Evolutionary conservation across 2,113 vertebrate genomes (phyloP).

Genomic region (Phodopus roborovskii): DNA sequence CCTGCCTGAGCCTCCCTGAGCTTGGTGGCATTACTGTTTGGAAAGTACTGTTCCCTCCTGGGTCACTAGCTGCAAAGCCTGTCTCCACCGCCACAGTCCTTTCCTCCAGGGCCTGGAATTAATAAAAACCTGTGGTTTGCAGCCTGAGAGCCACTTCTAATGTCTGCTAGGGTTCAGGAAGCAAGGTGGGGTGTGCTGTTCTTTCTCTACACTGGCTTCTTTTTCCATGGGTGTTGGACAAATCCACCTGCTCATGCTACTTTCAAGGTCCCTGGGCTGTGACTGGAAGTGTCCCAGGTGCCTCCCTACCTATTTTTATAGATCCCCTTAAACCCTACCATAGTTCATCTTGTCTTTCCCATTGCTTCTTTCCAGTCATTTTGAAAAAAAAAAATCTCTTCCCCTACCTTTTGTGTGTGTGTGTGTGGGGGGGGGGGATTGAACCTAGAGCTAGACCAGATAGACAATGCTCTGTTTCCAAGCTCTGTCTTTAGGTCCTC

Average conservation of each 20-base stretch:
- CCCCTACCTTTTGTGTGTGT: too few relatives aligned
- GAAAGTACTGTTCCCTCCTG: conserved; percentile 17
- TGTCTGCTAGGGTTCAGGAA: background rate
- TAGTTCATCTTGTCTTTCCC: background rate
- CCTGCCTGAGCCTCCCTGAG: background rate
- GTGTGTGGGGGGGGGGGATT: background rate
- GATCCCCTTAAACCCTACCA: background rate
- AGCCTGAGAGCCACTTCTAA: background rate
- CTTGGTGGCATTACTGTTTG: background rate
- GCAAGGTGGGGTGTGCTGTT: background rate
- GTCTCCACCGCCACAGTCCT: background rate
- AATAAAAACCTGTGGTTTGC: conserved; percentile 56
- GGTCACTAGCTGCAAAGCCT: background rate
- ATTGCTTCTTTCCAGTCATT: background rate
- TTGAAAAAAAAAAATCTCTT: background rate
- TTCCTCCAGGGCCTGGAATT: conserved; percentile 21
- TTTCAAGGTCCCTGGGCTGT: background rate
- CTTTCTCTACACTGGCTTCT: background rate
- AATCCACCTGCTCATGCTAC: background rate
- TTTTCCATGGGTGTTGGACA: background rate
- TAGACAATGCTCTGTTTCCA: background rate
- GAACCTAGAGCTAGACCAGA: background rate
- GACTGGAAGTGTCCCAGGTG: background rate
- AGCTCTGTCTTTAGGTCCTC: background rate
- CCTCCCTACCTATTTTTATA: background rate